Evolutionary conservation across 2,888 invertebrate genomes (phyloP).

Genomic region (Geophilus truncorum): DNA sequence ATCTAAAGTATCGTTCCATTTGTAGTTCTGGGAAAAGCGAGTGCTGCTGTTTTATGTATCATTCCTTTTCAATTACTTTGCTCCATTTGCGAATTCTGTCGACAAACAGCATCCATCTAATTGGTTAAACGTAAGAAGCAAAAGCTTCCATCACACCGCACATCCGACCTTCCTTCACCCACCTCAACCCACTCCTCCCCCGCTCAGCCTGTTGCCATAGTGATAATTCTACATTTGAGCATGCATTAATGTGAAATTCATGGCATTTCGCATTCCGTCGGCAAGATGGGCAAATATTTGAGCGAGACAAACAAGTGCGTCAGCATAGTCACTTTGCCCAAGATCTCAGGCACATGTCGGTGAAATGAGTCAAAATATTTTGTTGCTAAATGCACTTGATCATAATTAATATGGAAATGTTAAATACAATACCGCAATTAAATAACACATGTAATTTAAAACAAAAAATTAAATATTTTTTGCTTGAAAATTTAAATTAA

Average conservation of each 20-base stretch:
- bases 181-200: neutral
- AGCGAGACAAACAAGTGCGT: neutral
- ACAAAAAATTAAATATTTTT: neutral
- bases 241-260: slow-evolving; percentile 11
- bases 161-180: neutral
- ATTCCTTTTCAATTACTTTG: slow-evolving; percentile 8
- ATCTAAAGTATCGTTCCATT: slow-evolving; percentile 3
- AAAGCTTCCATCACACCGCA: slow-evolving; percentile 10
- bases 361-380: neutral
- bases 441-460: neutral
- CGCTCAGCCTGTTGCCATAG: neutral
- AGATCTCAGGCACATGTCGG: neutral
- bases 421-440: neutral
- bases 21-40: neutral
- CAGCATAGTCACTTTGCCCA: slow-evolving; percentile 10
- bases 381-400: neutral
- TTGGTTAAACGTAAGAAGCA: slow-evolving; percentile 17
- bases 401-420: neutral
- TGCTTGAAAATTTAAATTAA: neutral
- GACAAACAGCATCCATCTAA: slow-evolving; percentile 11
- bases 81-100: slow-evolving; percentile 11
- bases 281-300: slow-evolving; percentile 12
- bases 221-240: slow-evolving; percentile 1
- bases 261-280: slow-evolving; percentile 10
- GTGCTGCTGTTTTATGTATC: slow-evolving; percentile 6